Evolutionary conservation across 2,797 vertebrate genomes (phyloP), one percentile per base, ranked within the genome.

Genomic region (Zalophus californianus): DNA sequence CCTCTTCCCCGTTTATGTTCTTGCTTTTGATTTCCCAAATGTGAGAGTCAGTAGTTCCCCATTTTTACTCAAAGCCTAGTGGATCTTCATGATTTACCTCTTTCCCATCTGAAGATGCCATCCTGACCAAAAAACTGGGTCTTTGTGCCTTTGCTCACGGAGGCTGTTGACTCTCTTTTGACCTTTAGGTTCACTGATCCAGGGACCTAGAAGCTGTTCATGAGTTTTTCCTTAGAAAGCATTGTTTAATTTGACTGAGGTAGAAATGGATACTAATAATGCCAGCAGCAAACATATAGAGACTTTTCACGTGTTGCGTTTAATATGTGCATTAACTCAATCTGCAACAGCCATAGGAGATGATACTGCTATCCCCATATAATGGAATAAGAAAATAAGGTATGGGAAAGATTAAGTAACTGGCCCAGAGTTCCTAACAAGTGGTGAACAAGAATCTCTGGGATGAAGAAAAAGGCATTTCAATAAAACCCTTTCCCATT

Each of bases 401-500:
- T 66, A 25, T 78, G 64, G 77, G 50, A 84, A 83, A 62, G 89
- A 48, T n/a, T 77, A 78, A 80, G 64, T n/a, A 90, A 68, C 27
- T 48, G 94, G 50, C 4, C 70, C 10, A 21, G n/a, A 85, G 21
- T 96, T 90, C 13, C 41, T 72, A 58, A 3, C 41, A 84, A 86
- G 16, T 85, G 66, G 58, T 48, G 48, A 95, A 11, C n/a, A 50
- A 32, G 83, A 62, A 72, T 73, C 73, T 79, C 38, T 96, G 29
- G 58, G 25, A 56, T 73, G 73, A 96, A 87, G 60, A 96, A 90
- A 77, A 82, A 75, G 62, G 25, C 75, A 84, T 94, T 86, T 60
- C n/a, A 32, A 50, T 54, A 70, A 91, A 88, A 79, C 10, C n/a
- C 20, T 54, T 89, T 68, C 32, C 50, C 7, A 13, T 80, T 44